Base-by-base conservation (phyloP, 2,113 vertebrate species). In the Zonotrichia leucophrys region DNA sequence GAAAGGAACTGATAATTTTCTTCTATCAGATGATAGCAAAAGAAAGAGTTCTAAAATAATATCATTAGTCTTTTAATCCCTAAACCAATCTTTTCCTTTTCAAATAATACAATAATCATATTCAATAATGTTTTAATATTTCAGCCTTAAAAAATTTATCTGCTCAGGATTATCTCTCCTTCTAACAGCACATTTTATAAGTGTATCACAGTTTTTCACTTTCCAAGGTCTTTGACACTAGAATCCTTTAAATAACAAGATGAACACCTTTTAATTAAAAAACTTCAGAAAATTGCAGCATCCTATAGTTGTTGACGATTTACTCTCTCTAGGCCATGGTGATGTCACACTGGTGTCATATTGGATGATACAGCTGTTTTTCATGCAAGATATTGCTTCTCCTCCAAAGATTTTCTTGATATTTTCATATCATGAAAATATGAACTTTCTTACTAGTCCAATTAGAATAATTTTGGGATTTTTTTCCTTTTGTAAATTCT, bases 121-220 rank as follows among this genome's bases (percentile, higher is more conserved):
- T 80, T 93, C 75, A 96, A 70, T 74, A 82, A 68, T 8, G 7
- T 79, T 44, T 79, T 93, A 92, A 88, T 90, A 94, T 82, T 88
- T 88, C 60, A 91, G 53, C 44, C 89, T 91, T 82, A 92, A 35
- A 69, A 66, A 14, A 9, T 47, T 72, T 91, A 88, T 89, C 85
- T 94, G 21, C 52, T 86, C 58, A 67, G 87, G 64, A 92, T 92
- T 95, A 83, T 83, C 42, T 89, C 28, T 24, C 19, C 11, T 75
- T 92, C 35, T 70, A 91, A 88, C 20, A 75, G 69, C 21, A 84
- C 20, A 58, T 91, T 70, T 87, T 85, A 6, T 79, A 87, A 77
- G 30, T 77, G 35, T 81, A 12, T 91, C 89, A 28, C 55, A 73
- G 52, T 89, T 39, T 91, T 68, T 91, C 27, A 82, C 42, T 90